A percentile compares a stretch with the other conserved stretches of the same genome.
phyloP scores from a whole-genome alignment of 2,888 invertebrate species.

The Drosophila longiperda region DNA sequence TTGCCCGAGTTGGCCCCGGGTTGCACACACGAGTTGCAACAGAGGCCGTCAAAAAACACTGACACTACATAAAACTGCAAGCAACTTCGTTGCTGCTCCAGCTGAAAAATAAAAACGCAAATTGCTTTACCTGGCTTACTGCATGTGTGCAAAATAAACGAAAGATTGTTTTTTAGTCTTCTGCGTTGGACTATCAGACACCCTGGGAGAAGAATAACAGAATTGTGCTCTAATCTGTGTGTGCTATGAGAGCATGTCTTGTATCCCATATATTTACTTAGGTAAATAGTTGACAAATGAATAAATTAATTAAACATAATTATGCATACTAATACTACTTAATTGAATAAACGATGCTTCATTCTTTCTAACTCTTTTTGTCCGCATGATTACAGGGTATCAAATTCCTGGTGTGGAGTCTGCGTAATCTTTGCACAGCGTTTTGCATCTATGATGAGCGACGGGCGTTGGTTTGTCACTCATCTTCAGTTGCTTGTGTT shows the following conservation, averaged over 20 bases:
- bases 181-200: background rate
- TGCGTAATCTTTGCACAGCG: slow-evolving; percentile 19
- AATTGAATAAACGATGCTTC: background rate
- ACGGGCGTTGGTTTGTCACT: slow-evolving; percentile 68
- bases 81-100: slow-evolving; percentile 39
- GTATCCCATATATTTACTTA: background rate
- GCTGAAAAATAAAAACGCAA: slow-evolving; percentile 31
- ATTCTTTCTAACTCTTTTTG: background rate
- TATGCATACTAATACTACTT: background rate
- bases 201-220: background rate
- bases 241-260: background rate
- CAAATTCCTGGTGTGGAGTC: slow-evolving; percentile 12
- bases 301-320: background rate
- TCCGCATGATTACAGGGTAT: background rate
- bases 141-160: slow-evolving; percentile 18
- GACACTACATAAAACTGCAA: slow-evolving; percentile 48
- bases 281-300: background rate
- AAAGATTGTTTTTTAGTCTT: background rate
- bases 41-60: slow-evolving; percentile 40
- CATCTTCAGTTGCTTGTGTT: slow-evolving; percentile 32
- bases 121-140: slow-evolving; percentile 46
- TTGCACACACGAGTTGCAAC: slow-evolving; percentile 60
- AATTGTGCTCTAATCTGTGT: background rate
- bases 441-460: slow-evolving; percentile 52
- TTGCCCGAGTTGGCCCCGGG: slow-evolving; percentile 32